phyloP scores from a whole-genome alignment of 2,113 vertebrate genomes.

The Grallaria varia region DNA sequence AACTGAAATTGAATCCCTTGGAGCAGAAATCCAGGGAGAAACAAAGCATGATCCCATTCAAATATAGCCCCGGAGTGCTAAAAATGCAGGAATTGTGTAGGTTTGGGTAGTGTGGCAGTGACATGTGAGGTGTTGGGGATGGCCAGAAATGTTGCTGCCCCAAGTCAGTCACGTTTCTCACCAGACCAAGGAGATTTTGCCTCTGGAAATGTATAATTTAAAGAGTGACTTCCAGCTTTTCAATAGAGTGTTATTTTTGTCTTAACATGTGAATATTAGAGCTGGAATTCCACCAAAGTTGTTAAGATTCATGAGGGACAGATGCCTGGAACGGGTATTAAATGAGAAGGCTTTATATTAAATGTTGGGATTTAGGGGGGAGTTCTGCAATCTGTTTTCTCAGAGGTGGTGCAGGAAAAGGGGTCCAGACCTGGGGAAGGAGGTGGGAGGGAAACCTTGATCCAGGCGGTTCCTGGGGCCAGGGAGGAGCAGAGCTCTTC shows the following conservation, averaged over 20 bases:
- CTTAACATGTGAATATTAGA: not conserved
- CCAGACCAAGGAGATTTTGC: not conserved
- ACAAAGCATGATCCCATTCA: rapidly evolving
- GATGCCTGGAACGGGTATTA: not conserved
- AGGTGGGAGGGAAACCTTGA: not conserved
- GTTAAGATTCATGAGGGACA: not conserved
- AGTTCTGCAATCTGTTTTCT: not conserved
- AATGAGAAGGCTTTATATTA: not conserved
- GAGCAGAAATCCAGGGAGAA: not conserved
- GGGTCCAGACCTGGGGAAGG: not conserved
- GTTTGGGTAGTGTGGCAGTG: not conserved
- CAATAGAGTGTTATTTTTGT: not conserved
- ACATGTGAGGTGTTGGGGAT: not conserved
- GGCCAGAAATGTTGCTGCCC: not conserved
- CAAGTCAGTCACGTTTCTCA: not conserved
- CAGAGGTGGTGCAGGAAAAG: not conserved
- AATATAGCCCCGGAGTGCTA: rapidly evolving
- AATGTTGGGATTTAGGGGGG: not conserved
- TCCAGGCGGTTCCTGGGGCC: too few species aligned
- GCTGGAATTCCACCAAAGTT: not conserved
- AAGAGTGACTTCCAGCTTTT: not conserved
- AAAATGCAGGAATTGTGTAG: not conserved
- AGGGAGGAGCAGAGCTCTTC: not conserved
- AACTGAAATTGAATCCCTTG: not conserved
- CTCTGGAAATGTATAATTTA: not conserved